Evolutionary conservation across 2,797 vertebrate species (phyloP), one percentile per base, ranked within the genome.

Genomic region (Pipistrellus pipistrellus): DNA sequence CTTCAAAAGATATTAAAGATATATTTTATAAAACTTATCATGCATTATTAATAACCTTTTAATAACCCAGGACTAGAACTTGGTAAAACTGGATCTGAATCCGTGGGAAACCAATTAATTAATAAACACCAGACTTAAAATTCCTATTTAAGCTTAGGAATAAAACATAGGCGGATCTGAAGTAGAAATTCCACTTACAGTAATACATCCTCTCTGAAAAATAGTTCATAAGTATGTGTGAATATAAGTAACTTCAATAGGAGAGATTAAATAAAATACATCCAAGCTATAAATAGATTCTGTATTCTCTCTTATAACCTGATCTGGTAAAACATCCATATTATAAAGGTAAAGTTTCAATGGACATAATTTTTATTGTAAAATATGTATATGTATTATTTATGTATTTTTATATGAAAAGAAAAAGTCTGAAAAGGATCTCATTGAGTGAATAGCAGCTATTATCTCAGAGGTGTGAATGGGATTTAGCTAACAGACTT

Each of bases 1-100:
- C 48, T 59, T 89, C 77, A 89, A 59, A 73, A 88, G 21, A 27
- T 62, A 87, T 4, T 44, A 76, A 91, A 78, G 32, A 41, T 72
- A 1, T 1, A 88, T 80, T 71, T 48, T 92, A 1, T 81, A 75
- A 75, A 88, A 78, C 27, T 41, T 78, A 78, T 73, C 72, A 78
- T 30, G 1, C 2, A 64, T 27, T 72, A 64, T 44, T 64, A 78
- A 41, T n/a, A 78, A 51, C 48, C 46, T 32, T 76, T 75, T 48
- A 48, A 48, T 48, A 81, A 62, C 51, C 18, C 68, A 90, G 35
- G 2, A 27, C 27, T n/a, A 90, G 82, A 71, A 62, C 5, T 32
- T 92, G 35, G 17, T 18, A 82, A 93, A 75, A 18, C 17, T 32
- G 27, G 84, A 78, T 41, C 35, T 55, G 35, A 95, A 46, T 84